Base-by-base conservation (phyloP, 2,888 invertebrate genomes). In the Liopterus haemorrhoidalis region DNA sequence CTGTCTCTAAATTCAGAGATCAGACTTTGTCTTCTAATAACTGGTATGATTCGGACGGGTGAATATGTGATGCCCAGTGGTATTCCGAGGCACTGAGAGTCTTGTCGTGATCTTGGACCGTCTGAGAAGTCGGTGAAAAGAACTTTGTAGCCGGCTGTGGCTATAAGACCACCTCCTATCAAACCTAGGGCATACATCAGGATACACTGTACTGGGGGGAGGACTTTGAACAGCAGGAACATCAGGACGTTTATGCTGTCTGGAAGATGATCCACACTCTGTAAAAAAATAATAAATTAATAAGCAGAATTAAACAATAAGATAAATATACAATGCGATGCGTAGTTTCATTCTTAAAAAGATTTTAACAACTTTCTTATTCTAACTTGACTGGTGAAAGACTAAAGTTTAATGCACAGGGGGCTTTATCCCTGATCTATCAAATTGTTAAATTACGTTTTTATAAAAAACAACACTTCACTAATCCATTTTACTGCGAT, bases 171-270 rank as follows among this genome's bases (percentile, higher is more conserved):
- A 4, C 71, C 35, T 2, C 79, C 78, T 4, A 66, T 56, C 36
- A 70, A 35, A 48, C 73, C 61, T 22, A 76, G 63, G 0, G 72
- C 27, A n/a, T 72, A 64, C 37, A 72, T 67, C 1, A 71, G 22
- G 1, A 69, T 64, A 52, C 71, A 68, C 56, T 77, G 63, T 2
- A 72, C 54, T 1, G 73, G 69, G 1, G 78, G 79, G 0, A 70
- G 72, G 30, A 73, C 65, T 48, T 72, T 67, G 48, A 75, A 68
- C 1, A 74, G 69, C 1, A 76, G 59, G 14, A 69, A 67, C 1
- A 76, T 62, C 1, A 77, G 56, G 3, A 64, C 54, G 15, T 68
- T 56, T 2, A 79, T 58, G 1, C 65, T 60, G 19, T 66, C 55
- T 0, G 78, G 74, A 8, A 72, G 65, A 18, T 63, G 57, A 14